Evolutionary conservation across 2,797 vertebrate genomes (phyloP).

Genomic region (Smutsia gigantea): DNA sequence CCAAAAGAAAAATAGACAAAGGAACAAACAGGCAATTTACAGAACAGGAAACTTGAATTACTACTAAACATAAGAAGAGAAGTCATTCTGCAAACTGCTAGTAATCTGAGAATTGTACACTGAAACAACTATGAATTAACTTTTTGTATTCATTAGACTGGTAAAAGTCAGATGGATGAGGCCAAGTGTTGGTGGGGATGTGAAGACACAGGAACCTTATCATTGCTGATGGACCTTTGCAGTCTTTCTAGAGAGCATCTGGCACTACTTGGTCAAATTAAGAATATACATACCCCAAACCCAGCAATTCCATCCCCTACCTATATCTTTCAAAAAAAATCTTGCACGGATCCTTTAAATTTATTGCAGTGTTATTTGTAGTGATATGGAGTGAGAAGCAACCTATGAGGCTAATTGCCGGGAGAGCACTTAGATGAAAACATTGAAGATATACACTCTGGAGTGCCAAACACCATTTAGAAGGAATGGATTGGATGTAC

Average conservation of each 20-base stretch:
- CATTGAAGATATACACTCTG: not conserved
- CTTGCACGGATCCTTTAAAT: not conserved
- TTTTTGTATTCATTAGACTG: not conserved
- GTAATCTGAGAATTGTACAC: not conserved
- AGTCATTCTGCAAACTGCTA: not conserved
- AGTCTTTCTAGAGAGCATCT: not conserved
- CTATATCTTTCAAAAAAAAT: not conserved
- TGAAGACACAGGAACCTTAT: not conserved
- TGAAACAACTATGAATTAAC: not conserved
- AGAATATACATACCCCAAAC: not conserved
- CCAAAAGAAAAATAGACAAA: not conserved
- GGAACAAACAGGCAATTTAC: not conserved
- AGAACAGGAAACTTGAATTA: not conserved
- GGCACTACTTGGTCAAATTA: not conserved
- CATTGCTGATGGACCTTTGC: not conserved
- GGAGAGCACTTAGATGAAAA: not conserved
- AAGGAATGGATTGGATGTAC: not conserved
- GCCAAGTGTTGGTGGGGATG: not conserved
- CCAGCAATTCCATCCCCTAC: not conserved
- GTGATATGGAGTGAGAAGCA: not conserved
- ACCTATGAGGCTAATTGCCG: not conserved
- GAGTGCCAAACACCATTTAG: not conserved
- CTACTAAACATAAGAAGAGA: not conserved
- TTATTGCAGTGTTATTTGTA: not conserved
- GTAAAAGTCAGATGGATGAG: not conserved